phyloP scores from a whole-genome alignment of 2,888 invertebrate species.

The Amphimallon solstitiale region DNA sequence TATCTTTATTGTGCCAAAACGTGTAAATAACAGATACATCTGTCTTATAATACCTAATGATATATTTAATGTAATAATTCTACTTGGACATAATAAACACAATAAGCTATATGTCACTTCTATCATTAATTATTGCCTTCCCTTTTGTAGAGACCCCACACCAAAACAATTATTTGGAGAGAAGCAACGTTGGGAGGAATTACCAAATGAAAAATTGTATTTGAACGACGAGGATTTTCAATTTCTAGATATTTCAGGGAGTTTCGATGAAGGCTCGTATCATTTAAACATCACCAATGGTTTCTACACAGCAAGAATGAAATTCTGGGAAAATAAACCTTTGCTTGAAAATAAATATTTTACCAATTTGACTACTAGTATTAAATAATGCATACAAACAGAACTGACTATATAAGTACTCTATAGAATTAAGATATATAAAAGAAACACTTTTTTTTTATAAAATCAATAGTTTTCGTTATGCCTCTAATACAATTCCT shows the following conservation, averaged over 20 bases:
- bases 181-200: slow-evolving; percentile 20
- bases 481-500: no score
- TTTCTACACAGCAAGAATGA: slow-evolving; percentile 47
- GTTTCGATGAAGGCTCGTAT: neutral
- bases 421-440: neutral
- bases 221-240: slow-evolving; percentile 43
- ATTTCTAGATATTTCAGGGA: slow-evolving; percentile 47
- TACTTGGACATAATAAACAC: no score
- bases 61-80: no score
- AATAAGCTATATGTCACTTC: no score
- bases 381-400: neutral
- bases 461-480: no score
- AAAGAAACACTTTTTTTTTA: no score
- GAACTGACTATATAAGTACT: neutral
- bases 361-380: slow-evolving; percentile 4
- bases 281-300: slow-evolving; percentile 43
- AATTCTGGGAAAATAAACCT: slow-evolving; percentile 49
- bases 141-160: slow-evolving; percentile 49
- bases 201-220: slow-evolving; percentile 11
- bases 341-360: slow-evolving; percentile 46
- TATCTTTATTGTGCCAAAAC: no score
- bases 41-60: no score
- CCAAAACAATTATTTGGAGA: slow-evolving; percentile 33
- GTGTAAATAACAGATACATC: no score
- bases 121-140: slow-evolving; percentile 13